phyloP scores from a whole-genome alignment of 2,888 invertebrate species.

The Metallyticus violacea region DNA sequence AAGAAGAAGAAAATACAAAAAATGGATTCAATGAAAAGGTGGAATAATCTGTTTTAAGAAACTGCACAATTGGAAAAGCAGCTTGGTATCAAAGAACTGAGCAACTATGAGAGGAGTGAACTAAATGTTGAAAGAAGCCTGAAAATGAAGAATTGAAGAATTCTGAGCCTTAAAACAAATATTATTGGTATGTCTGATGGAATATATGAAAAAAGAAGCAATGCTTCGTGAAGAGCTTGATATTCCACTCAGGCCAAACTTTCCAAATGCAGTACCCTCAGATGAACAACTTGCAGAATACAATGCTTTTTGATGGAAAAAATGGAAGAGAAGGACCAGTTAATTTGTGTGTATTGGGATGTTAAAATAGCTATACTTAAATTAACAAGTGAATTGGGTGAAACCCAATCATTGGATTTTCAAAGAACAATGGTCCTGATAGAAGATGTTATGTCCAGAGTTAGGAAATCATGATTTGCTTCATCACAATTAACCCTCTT shows the following conservation, averaged over 20 bases:
- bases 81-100: neutral
- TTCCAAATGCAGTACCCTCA: neutral
- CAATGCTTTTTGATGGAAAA: neutral
- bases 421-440: slow-evolving; percentile 46
- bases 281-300: neutral
- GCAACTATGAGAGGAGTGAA: neutral
- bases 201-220: neutral
- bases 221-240: neutral
- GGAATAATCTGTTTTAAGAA: too few species aligned
- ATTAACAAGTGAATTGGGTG: slow-evolving; percentile 9
- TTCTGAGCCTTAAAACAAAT: neutral
- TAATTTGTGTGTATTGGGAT: neutral
- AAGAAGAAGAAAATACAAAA: too few species aligned
- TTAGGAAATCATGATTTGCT: too few species aligned
- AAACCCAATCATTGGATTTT: slow-evolving; percentile 44
- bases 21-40: too few species aligned
- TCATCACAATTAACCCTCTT: too few species aligned
- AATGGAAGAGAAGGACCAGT: neutral
- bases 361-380: neutral
- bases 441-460: too few species aligned
- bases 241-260: neutral
- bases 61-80: neutral
- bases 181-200: neutral
- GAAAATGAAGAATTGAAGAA: neutral
- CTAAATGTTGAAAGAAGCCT: neutral